Evolutionary conservation across 23 tunicate genomes (phyloP).

Genomic region (Phallusia fumigata): DNA sequence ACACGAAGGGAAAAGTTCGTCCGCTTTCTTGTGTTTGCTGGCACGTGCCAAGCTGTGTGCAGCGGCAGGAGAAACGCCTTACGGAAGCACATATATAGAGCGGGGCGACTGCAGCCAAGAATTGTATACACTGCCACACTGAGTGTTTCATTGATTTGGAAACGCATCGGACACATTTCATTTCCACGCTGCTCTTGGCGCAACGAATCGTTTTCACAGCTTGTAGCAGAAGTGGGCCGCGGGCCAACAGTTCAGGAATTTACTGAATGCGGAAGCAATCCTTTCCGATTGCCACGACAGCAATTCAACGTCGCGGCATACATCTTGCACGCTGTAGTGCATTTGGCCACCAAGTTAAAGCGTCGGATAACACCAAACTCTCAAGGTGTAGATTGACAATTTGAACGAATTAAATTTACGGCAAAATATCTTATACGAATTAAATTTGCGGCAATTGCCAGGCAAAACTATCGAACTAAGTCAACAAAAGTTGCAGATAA

Average conservation of each 20-base stretch:
- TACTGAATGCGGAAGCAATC: slow-evolving; percentile 1
- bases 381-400: too few species aligned
- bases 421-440: background rate
- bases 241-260: background rate
- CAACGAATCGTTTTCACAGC: slow-evolving; percentile 12
- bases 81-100: background rate
- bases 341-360: too few species aligned
- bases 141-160: background rate
- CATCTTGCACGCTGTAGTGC: too few species aligned
- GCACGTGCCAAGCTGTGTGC: background rate
- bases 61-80: background rate
- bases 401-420: background rate
- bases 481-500: background rate
- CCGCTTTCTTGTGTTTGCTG: background rate
- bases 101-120: background rate
- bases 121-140: too few species aligned
- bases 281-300: background rate
- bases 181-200: slow-evolving; percentile 2
- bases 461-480: background rate
- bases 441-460: background rate
- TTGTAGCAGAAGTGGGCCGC: background rate
- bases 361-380: too few species aligned
- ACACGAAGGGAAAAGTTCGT: background rate
- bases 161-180: background rate
- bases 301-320: background rate